Conservation (phyloP, 2,888 invertebrate species). For the Drosophila lacicola region DNA sequence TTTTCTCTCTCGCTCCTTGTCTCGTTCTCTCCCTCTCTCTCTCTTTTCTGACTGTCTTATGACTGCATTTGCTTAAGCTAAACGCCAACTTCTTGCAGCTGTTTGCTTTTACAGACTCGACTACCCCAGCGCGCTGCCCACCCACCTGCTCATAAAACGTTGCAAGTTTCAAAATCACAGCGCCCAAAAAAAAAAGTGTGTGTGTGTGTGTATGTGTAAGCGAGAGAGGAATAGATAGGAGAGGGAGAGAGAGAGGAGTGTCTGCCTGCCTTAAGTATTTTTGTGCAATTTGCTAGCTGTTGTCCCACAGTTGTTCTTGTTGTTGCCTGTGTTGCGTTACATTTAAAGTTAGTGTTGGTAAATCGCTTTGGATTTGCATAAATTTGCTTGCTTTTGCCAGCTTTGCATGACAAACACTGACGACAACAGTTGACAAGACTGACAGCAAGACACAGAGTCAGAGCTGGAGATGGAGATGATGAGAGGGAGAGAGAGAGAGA, state of each 20-base stretch:
- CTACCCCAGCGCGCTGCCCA: not conserved
- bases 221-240: not conserved
- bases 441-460: constrained; percentile 19
- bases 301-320: constrained; percentile 43
- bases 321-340: constrained; percentile 57
- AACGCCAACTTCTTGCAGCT: constrained; percentile 70
- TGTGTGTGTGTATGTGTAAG: not conserved
- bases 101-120: constrained; percentile 63
- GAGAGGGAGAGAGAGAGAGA: constrained; percentile 10
- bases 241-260: not conserved
- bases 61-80: constrained; percentile 72
- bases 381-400: constrained; percentile 70
- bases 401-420: constrained; percentile 60
- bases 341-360: constrained; percentile 80
- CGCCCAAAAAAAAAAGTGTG: constrained; percentile 60
- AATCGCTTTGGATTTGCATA: constrained; percentile 80
- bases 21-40: not conserved
- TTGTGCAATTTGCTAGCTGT: constrained; percentile 72
- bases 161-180: constrained; percentile 70
- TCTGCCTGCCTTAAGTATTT: constrained; percentile 69
- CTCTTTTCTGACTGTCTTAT: constrained; percentile 1
- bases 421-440: constrained; percentile 49
- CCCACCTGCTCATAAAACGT: constrained; percentile 56
- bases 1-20: not conserved
- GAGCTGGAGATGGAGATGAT: constrained; percentile 6